These are phyloP conservation scores for Gavialis gangeticus DNA, from an alignment of 2,113 vertebrate species.

Conservation along the genomic window DNA sequence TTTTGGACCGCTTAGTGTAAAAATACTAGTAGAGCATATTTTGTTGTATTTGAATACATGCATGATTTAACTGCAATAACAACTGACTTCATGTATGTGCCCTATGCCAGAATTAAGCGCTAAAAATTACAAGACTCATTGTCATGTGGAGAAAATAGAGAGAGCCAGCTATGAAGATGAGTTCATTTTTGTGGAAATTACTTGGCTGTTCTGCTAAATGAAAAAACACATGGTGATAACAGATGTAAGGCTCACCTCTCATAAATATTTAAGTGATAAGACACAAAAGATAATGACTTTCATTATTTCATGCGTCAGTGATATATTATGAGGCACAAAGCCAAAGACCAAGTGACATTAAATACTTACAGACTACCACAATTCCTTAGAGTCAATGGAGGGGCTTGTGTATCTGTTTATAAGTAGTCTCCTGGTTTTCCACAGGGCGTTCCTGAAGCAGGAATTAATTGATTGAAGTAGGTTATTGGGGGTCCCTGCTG, in stretches of 20 bases:
- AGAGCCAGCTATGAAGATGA: constrained; percentile 32
- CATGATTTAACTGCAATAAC: not conserved
- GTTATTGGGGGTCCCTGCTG: no score
- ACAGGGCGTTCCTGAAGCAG: no score
- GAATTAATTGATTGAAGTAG: no score
- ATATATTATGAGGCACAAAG: constrained; percentile 7
- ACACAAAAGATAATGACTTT: constrained; percentile 30
- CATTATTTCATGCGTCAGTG: constrained; percentile 18
- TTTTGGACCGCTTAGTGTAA: not conserved
- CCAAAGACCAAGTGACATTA: not conserved
- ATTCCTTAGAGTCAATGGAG: not conserved
- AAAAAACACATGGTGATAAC: constrained; percentile 37
- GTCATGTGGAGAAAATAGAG: not conserved
- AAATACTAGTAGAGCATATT: not conserved
- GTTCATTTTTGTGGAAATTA: not conserved
- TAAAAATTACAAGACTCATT: constrained; percentile 9
- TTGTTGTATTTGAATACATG: not conserved
- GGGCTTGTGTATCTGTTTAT: no score
- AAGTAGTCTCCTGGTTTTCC: no score
- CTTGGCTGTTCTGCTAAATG: not conserved
- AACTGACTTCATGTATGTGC: not conserved
- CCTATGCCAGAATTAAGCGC: not conserved
- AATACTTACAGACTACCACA: not conserved
- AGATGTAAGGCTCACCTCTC: constrained; percentile 48
- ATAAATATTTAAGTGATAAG: constrained; percentile 71